These are phyloP conservation scores for Calyptommatus sinebrachiatus DNA, from an alignment of 2,113 vertebrate genomes.

Conservation along the genomic window DNA sequence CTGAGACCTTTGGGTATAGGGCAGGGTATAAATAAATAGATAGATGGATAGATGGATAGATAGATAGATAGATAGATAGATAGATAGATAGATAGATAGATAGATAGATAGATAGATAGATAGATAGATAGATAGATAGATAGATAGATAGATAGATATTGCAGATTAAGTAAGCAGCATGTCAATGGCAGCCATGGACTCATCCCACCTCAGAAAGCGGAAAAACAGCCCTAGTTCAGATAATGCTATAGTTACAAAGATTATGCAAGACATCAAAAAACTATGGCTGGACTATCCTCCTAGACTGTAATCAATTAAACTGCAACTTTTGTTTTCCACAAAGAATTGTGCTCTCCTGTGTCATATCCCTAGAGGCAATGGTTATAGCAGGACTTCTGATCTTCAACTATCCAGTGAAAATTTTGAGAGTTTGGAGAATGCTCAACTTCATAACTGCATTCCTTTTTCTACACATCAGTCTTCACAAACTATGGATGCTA, in stretches of 20 bases:
- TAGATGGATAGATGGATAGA: too few relatives aligned
- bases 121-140: too few relatives aligned
- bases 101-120: too few relatives aligned
- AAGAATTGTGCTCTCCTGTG: background rate
- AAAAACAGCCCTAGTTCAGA: background rate
- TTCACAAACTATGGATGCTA: background rate
- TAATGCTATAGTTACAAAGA: background rate
- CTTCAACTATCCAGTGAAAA: background rate
- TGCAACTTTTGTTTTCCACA: background rate
- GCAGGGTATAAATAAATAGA: too few relatives aligned
- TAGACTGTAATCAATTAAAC: background rate
- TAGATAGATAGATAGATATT: too few relatives aligned
- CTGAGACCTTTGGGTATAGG: too few relatives aligned
- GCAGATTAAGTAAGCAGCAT: too few relatives aligned
- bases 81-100: too few relatives aligned
- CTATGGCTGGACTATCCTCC: background rate
- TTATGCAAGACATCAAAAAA: background rate
- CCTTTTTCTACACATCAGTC: background rate
- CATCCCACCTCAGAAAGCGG: too few relatives aligned
- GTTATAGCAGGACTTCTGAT: background rate
- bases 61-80: too few relatives aligned
- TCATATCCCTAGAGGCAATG: background rate
- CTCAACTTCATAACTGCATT: background rate
- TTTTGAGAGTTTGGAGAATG: background rate
- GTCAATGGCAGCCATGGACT: too few relatives aligned